These are phyloP conservation scores for Crocallis elinguaria DNA, from an alignment of 2,888 invertebrate species.

Conservation along the genomic window DNA sequence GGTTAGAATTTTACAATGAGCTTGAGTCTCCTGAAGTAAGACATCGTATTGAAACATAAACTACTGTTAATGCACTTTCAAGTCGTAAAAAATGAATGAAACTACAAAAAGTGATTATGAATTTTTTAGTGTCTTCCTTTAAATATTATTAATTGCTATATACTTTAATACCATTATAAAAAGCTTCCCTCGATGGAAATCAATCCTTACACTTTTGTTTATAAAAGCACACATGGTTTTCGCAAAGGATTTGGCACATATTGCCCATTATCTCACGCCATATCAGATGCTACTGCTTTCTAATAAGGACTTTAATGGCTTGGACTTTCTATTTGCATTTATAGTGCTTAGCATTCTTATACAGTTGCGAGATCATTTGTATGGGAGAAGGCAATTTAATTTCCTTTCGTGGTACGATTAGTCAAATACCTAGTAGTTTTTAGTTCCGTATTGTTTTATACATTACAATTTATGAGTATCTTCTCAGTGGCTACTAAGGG, in stretches of 20 bases:
- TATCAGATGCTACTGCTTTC: conserved; percentile 27
- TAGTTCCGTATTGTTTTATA: conserved; percentile 22
- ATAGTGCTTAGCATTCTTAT: conserved; percentile 28
- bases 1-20: no score
- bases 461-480: not conserved
- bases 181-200: not conserved
- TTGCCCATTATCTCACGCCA: conserved; percentile 19
- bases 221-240: conserved; percentile 14
- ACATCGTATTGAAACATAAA: no score
- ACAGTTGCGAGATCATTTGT: conserved; percentile 34
- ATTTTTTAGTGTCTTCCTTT: no score
- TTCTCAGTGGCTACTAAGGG: not conserved
- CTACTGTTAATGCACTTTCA: no score
- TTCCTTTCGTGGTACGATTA: conserved; percentile 26
- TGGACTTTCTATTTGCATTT: conserved; percentile 24
- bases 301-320: conserved; percentile 34
- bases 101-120: no score
- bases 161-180: not conserved
- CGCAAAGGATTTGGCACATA: conserved; percentile 25
- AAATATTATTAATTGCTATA: no score
- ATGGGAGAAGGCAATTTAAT: conserved; percentile 31
- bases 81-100: no score
- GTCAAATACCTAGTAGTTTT: conserved; percentile 21
- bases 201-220: conserved; percentile 20
- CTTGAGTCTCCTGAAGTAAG: not conserved